Base-by-base conservation (phyloP, 2,888 invertebrate species). In the Hoplodrina ambigua region DNA sequence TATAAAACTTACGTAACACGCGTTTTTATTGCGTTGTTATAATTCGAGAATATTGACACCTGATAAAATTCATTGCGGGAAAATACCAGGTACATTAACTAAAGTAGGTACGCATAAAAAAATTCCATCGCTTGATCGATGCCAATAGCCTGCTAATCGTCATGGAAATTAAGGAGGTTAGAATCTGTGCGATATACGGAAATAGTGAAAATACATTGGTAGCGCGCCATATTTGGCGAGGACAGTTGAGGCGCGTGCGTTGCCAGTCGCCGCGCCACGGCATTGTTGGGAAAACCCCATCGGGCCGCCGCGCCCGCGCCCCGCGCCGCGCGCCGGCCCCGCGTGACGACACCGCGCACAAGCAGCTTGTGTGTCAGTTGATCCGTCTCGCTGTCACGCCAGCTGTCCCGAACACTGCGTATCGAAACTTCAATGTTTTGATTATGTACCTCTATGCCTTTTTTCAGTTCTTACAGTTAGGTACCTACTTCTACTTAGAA, bases 281-380 rank as follows among this genome's bases (percentile, higher is more conserved):
- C 94, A 94, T 93, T 83, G 88, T 88, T 95, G 94, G 96, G 96
- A 96, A 96, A 96, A 95, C 95, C 96, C 96, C 91, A 93, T 84
- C 80, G 61, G 69, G 72, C 74, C 75, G 77, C 80, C 85, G 77
- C 76, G 77, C 72, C 66, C 81, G 83, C 81, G 41, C 83, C 83
- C 79, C 82, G 72, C 74, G 70, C 69, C 81, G 30, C 75, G 60
- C 71, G 2, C 46, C 72, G 66, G 74, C 60, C 75, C 79, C 72
- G 73, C 72, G 80, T 84, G 86, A 86, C 85, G 86, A 82, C 81
- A 83, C 77, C 79, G 68, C 69, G 72, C 80, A 75, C 85, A 82
- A 78, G 78, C 61, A 57, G 57, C 70, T 70, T 60, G 63, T 60
- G 63, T 49, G 55, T 64, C 58, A 56, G 63, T 74, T 72, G 68